Base-by-base conservation (phyloP, 2,797 vertebrate genomes). In the Delichon dasypus region DNA sequence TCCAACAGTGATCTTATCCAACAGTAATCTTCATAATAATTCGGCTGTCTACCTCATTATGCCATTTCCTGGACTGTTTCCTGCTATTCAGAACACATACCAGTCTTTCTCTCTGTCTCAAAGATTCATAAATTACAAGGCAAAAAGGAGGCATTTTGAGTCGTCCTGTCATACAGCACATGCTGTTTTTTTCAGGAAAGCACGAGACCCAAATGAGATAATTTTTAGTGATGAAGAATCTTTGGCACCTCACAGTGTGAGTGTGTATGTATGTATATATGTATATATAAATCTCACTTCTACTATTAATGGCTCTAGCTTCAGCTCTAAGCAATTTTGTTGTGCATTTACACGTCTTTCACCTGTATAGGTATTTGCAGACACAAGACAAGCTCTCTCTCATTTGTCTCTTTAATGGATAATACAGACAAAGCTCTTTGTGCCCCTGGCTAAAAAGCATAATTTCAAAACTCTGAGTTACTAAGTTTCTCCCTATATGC, bases 31-130 rank as follows among this genome's bases (percentile, higher is more conserved):
- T 94, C 60, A 74, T 76, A 88, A 76, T 73, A 92, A 82, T 89
- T 93, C 77, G 76, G 60, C 67, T 88, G 65, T 88, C 77, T 94
- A 76, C 73, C 89, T 96, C 83, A 90, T 95, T 90, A 47, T 95
- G 71, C 80, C 62, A 47, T 88, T 95, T 96, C 62, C 79, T 88
- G 72, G 82, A 80, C 84, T 89, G 61, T 85, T 85, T 95, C 85
- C 89, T 91, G 71, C 89, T 79, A 68, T 82, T 90, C 66, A 86
- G 45, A 91, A 62, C 67, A 48, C 67, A 86, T 90, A 82, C 50
- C 27, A 64, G 76, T 76, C 29, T 55, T 85, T 87, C 38, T 62
- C 48, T 88, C 27, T 74, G 51, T 79, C 54, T 94, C n/a, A 88
- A 62, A 95, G 51, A 70, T 81, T 82, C 45, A 73, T 72, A 81